Evolutionary conservation across 2,888 invertebrate genomes (phyloP).

Genomic region (Agriopis aurantiaria): DNA sequence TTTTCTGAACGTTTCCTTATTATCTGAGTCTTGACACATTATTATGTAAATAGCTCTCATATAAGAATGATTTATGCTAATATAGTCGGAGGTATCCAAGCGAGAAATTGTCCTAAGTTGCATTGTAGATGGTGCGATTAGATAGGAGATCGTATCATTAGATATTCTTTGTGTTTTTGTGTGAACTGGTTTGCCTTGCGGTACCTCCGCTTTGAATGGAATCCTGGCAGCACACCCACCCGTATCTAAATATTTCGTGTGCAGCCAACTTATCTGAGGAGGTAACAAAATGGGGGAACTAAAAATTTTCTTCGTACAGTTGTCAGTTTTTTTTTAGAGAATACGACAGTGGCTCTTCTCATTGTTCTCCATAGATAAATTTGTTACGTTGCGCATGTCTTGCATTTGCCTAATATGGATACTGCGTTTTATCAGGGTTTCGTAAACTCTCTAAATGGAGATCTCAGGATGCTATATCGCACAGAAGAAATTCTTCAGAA

Average conservation of each 20-base stretch:
- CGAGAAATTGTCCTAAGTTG: constrained; percentile 35
- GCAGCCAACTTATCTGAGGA: not conserved
- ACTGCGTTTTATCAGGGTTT: no score
- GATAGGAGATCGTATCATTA: constrained; percentile 34
- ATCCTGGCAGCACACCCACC: constrained; percentile 46
- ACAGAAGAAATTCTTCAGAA: no score
- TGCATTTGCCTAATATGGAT: no score
- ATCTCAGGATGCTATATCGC: no score
- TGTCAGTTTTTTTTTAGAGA: not conserved
- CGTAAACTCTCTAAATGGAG: no score
- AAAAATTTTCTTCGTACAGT: not conserved
- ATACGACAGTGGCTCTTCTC: not conserved
- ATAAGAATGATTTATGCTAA: constrained; percentile 23
- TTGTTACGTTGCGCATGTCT: no score
- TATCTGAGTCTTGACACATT: constrained; percentile 15
- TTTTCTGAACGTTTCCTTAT: constrained; percentile 37
- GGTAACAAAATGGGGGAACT: not conserved
- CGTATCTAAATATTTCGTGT: constrained; percentile 35
- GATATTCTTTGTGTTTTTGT: constrained; percentile 40
- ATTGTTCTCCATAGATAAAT: no score
- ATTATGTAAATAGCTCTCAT: constrained; percentile 26
- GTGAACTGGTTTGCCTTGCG: constrained; percentile 43
- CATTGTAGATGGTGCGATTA: constrained; percentile 38
- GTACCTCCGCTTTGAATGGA: constrained; percentile 41
- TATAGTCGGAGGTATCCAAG: constrained; percentile 32